Percentiles rank a stretch among this genome's conserved stretches.
These are phyloP conservation scores for Cryptotermes secundus DNA, from an alignment of 1,140 invertebrate genomes.

Conservation along the genomic window DNA sequence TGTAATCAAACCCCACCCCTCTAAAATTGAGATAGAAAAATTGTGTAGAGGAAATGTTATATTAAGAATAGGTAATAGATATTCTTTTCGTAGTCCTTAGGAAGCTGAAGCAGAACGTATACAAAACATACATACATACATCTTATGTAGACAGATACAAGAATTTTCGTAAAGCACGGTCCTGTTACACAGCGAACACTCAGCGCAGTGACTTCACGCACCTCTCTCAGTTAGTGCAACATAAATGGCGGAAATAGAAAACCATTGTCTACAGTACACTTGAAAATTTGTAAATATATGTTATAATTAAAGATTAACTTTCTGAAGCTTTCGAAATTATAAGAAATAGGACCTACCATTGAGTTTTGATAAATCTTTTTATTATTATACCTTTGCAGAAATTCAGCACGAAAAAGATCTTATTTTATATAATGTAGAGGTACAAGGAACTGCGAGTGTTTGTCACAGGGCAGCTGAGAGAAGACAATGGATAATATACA, in stretches of 20 bases:
- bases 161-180: background rate
- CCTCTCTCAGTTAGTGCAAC: background rate
- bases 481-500: too few relatives aligned
- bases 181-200: background rate
- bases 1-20: background rate
- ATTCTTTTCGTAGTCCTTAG: background rate
- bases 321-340: too few relatives aligned
- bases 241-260: background rate
- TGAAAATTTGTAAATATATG: too few relatives aligned
- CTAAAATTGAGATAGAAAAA: background rate
- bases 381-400: too few relatives aligned
- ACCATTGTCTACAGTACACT: background rate
- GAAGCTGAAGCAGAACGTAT: background rate
- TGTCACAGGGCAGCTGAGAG: too few relatives aligned
- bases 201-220: background rate
- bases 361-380: too few relatives aligned
- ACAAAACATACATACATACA: conserved; percentile 7
- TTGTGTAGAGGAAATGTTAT: background rate
- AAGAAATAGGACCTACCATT: too few relatives aligned
- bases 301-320: too few relatives aligned
- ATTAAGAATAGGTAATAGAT: background rate
- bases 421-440: too few relatives aligned
- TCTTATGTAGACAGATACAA: background rate
- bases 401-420: too few relatives aligned
- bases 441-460: too few relatives aligned